Base-by-base conservation (phyloP, 2,797 vertebrate species). In the Acestrorhynchus altus region DNA sequence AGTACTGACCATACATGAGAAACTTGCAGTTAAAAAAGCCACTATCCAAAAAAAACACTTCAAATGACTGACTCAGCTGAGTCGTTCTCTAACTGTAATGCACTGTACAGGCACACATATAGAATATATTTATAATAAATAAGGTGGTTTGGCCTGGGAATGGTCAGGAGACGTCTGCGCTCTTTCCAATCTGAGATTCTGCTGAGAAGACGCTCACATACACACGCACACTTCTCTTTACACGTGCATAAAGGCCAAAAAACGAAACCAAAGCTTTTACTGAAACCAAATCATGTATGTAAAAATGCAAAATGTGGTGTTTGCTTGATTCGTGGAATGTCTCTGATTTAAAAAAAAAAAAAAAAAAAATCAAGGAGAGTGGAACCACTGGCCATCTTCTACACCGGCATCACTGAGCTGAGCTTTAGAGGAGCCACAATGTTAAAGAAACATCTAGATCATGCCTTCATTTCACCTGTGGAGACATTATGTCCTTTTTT, bases 51-150 rank as follows among this genome's bases (percentile, higher is more conserved):
- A 59, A 59, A 88, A 86, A 88, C n/a, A 91, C 84, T 89, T 91
- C 85, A 90, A 90, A 91, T 88, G 85, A 86, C 76, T 65, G 69
- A 91, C 88, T 91, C 89, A 74, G 85, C 86, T 80, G 86, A 92
- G 89, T 81, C 78, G 81, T 86, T 88, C 86, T 93, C 88, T 90
- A 91, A 80, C 88, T 86, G 90, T 92, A 92, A 89, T 90, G 85
- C 88, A 93, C 92, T 94, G 92, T 94, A 94, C 93, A 95, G 91
- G 90, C 90, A 94, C 92, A 93, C 86, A 84, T 88, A 92, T 88
- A 90, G 91, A 91, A 60, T 87, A 91, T 82, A 83, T 92, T 92
- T 89, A 84, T 92, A 94, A 95, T 94, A 95, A 94, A 94, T 94
- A 94, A 90, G 92, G 86, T 74, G 87, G 83, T 90, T 91, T 88